Conservation (phyloP, 2,113 vertebrate genomes). For the Ariopsis seemanni region DNA sequence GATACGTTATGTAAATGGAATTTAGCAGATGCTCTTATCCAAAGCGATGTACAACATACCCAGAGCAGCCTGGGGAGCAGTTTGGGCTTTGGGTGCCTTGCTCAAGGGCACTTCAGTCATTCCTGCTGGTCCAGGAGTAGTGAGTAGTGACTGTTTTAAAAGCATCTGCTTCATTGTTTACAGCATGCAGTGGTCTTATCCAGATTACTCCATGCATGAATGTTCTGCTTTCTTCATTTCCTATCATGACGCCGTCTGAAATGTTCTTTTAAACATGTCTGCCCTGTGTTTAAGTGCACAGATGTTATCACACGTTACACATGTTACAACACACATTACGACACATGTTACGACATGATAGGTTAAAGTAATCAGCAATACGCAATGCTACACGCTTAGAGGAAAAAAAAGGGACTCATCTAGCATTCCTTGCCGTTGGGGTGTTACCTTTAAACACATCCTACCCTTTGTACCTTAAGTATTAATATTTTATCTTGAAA, state of each 20-base stretch:
- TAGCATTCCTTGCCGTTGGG: background rate
- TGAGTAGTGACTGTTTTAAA: background rate
- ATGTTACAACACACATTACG: background rate
- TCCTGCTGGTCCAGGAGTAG: too few relatives aligned
- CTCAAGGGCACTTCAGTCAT: too few relatives aligned
- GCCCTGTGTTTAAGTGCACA: background rate
- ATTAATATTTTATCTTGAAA: background rate
- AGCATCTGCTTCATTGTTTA: conserved; percentile 3
- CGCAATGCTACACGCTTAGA: background rate
- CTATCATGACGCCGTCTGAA: background rate
- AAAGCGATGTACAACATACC: too few relatives aligned
- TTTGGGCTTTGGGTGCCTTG: too few relatives aligned
- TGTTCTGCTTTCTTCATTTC: background rate
- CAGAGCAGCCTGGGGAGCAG: too few relatives aligned
- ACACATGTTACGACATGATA: background rate
- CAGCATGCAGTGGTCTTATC: background rate
- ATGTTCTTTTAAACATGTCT: background rate
- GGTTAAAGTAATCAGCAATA: background rate
- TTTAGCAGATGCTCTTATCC: too few relatives aligned
- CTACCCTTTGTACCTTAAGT: background rate
- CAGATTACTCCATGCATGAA: background rate
- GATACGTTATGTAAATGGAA: too few relatives aligned
- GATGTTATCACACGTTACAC: background rate
- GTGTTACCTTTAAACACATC: background rate
- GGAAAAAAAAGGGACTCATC: background rate